Evolutionary conservation across 2,888 invertebrate genomes (phyloP), one percentile per base, ranked within the genome.

Genomic region (Pelosia muscerda): DNA sequence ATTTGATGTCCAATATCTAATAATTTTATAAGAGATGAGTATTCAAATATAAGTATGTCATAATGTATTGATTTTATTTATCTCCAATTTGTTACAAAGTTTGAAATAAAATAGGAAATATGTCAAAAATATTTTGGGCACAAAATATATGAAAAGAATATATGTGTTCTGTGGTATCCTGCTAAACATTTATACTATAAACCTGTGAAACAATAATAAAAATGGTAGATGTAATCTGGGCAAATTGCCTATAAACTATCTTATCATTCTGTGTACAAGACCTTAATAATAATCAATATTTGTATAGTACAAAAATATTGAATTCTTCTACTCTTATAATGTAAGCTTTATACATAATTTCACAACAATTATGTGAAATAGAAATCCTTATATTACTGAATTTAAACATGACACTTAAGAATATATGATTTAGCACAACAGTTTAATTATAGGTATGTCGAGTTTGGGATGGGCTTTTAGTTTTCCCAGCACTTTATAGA

Each of bases 401-500:
- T 53, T 31, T 13, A 22, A 53, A 49, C 26, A 38, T 55, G 54
- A 63, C 31, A 63, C 60, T 60, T 25, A 38, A 53, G 4, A 25
- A 23, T 2, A 1, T 23, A n/a, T n/a, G 9, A 67, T 68, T 63
- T 31, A 53, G 63, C 64, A 74, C 56, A 63, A 72, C 49, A 66
- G 38, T 55, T 58, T 49, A 49, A 49, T 8, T 49, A 49, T 49
- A 1, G 42, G n/a, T 49, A 49, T 49, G 9, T 9, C n/a, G 49
- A 49, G 49, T 49, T 49, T n/a, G n/a, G 2, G 8, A 49, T 8
- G n/a, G n/a, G 9, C n/a, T 49, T 49, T 49, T n/a, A 49, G n/a
- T 42, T 15, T n/a, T 49, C n/a, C 8, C 19, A 49, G 49, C 49
- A 9, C 49, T 9, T 19, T 42, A 42, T 42, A 6, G 19, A 38